Evolutionary conservation across 2,888 invertebrate genomes (phyloP).

Genomic region (Strigamia transsilvanica): DNA sequence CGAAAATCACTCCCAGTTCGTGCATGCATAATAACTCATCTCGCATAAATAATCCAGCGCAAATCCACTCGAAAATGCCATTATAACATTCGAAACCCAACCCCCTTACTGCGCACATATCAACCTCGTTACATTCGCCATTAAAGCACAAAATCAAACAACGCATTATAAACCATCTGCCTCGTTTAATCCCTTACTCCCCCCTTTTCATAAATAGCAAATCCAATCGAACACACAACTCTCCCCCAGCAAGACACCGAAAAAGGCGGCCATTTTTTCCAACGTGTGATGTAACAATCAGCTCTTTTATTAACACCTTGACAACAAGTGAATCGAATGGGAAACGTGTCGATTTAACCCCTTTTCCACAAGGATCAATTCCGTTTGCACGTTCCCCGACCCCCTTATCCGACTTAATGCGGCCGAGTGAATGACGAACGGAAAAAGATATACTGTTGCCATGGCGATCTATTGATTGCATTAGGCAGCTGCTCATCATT

Average conservation of each 20-base stretch:
- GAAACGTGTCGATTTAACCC: not conserved
- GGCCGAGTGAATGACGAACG: slow-evolving; percentile 2
- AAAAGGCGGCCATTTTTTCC: not conserved
- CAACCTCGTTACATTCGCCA: slow-evolving; percentile 14
- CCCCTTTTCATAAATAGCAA: not conserved
- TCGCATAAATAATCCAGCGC: slow-evolving; percentile 18
- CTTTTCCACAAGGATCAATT: not conserved
- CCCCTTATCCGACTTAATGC: slow-evolving; percentile 22
- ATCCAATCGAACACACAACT: not conserved
- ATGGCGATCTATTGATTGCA: slow-evolving; percentile 25
- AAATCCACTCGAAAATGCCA: slow-evolving; percentile 17
- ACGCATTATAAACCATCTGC: slow-evolving; percentile 27
- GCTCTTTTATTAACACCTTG: not conserved
- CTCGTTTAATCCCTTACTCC: not conserved
- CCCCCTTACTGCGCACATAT: not conserved
- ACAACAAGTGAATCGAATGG: not conserved
- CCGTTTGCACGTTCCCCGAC: slow-evolving; percentile 3
- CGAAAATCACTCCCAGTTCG: not conserved
- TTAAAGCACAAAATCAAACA: slow-evolving; percentile 47
- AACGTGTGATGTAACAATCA: not conserved
- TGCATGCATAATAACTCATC: slow-evolving; percentile 11
- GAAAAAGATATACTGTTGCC: slow-evolving; percentile 20
- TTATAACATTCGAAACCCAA: not conserved
- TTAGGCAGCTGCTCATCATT: slow-evolving; percentile 30
- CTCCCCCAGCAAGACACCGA: not conserved